phyloP scores from a whole-genome alignment of 2,113 vertebrate genomes.

The Rynchops niger region DNA sequence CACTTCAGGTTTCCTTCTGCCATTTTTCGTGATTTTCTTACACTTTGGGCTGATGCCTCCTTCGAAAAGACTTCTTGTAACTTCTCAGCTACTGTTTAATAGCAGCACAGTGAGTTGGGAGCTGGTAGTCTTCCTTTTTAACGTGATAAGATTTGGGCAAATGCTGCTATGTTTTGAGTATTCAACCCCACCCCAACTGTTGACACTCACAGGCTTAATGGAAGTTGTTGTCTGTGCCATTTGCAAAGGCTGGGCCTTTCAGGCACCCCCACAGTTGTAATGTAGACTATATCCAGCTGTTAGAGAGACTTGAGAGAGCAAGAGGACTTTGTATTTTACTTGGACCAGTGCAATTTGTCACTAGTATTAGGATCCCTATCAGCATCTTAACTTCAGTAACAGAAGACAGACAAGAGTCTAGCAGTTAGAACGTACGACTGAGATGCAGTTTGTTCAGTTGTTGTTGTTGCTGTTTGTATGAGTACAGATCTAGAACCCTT shows the following conservation, averaged over 20 bases:
- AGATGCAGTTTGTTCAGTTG: background rate
- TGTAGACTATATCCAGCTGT: background rate
- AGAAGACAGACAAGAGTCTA: background rate
- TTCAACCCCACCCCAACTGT: background rate
- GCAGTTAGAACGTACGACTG: background rate
- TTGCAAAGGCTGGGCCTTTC: background rate
- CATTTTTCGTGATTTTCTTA: background rate
- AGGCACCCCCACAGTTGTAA: background rate
- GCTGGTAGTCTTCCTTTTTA: background rate
- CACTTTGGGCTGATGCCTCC: background rate
- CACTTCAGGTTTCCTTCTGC: background rate
- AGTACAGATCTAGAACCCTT: background rate
- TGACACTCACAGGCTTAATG: background rate
- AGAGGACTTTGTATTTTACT: background rate
- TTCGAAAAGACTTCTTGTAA: background rate
- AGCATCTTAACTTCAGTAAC: background rate
- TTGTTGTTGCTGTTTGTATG: background rate
- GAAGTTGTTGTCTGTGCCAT: background rate
- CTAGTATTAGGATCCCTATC: background rate
- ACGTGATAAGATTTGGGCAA: background rate
- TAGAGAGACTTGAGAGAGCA: background rate
- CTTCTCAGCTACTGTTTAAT: background rate
- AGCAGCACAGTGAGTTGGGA: background rate
- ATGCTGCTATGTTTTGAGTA: background rate
- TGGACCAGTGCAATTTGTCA: background rate